Evolutionary conservation across 2,113 vertebrate genomes (phyloP).

Genomic region (Zosterops pallidus): DNA sequence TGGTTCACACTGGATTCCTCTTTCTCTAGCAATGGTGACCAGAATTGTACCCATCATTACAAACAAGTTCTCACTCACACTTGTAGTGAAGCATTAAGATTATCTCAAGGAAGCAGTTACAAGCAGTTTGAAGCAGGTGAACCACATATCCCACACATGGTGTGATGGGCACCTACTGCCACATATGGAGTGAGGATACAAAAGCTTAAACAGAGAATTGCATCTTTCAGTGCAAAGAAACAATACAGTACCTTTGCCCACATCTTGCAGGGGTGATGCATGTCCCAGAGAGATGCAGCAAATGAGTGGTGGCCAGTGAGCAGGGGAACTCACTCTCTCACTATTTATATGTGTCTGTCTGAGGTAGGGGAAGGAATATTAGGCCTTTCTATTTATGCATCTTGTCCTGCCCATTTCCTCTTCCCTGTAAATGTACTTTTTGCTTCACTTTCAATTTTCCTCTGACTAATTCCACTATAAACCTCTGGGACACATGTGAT

Average conservation of each 20-base stretch:
- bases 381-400: background rate
- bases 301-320: background rate
- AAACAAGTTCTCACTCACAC: background rate
- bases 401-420: constrained; percentile 31
- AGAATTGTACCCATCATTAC: background rate
- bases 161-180: background rate
- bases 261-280: background rate
- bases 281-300: background rate
- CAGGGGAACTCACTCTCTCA: background rate
- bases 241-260: constrained; percentile 60
- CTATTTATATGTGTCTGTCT: background rate
- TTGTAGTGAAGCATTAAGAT: background rate
- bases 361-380: background rate
- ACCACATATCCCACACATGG: background rate
- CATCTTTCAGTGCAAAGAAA: background rate
- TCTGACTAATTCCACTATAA: background rate
- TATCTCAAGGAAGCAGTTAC: background rate
- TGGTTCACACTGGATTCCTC: background rate
- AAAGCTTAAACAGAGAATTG: background rate
- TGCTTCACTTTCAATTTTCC: constrained; percentile 53
- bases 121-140: background rate
- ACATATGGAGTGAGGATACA: background rate
- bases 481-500: background rate
- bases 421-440: constrained; percentile 37
- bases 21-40: background rate